Conservation (phyloP, 2,113 vertebrate genomes). For the Motacilla tschutschensis region DNA sequence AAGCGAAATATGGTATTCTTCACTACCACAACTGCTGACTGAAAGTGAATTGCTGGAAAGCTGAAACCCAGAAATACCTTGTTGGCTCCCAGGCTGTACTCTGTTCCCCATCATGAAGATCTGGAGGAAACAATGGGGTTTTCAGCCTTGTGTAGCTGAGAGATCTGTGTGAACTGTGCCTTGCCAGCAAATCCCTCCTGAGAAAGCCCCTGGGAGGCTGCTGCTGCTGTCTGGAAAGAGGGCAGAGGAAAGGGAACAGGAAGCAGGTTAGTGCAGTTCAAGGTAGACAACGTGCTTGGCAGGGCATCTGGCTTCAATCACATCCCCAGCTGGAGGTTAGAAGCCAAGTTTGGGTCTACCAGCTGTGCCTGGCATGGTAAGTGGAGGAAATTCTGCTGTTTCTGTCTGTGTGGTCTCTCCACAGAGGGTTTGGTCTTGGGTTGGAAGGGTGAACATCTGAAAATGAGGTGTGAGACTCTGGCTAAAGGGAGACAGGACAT, state of each 20-base stretch:
- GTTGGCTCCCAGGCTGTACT: not conserved
- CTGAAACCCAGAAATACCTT: not conserved
- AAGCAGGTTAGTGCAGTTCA: not conserved
- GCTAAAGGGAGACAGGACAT: not conserved
- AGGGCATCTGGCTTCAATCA: not conserved
- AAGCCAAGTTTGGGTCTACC: not conserved
- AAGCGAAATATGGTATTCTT: not conserved
- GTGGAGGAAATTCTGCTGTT: not conserved
- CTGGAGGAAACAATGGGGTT: not conserved
- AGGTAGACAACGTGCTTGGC: not conserved
- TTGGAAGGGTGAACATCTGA: not conserved
- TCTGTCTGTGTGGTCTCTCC: not conserved
- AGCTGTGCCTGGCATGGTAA: not conserved
- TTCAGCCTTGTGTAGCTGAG: not conserved
- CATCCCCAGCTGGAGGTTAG: not conserved
- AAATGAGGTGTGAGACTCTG: not conserved
- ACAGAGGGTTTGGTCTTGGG: not conserved
- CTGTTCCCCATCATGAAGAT: not conserved
- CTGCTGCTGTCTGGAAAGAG: not conserved
- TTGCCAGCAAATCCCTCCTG: not conserved
- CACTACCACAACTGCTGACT: not conserved
- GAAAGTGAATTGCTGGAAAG: not conserved
- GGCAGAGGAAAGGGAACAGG: not conserved
- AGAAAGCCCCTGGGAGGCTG: not conserved
- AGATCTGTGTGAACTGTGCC: not conserved